Conservation (phyloP, 2,888 invertebrate genomes). For the Hirtodrosophila duncani region DNA sequence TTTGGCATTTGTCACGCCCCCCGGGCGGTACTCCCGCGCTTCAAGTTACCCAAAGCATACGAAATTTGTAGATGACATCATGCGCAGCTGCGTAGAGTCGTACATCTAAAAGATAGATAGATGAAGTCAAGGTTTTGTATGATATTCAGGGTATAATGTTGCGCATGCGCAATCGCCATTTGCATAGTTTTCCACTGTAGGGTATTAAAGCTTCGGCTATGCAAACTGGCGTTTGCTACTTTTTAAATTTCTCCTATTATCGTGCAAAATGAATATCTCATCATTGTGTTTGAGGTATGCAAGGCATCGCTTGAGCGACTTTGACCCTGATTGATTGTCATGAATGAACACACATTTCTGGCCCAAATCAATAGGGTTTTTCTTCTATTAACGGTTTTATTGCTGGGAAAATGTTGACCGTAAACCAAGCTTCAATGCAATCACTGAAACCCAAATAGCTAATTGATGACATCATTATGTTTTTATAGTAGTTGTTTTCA, state of each 20-base stretch:
- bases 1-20: constrained; percentile 66
- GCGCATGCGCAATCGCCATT: too few relatives aligned
- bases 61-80: constrained; percentile 50
- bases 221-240: too few relatives aligned
- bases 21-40: constrained; percentile 45
- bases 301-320: too few relatives aligned
- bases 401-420: constrained; percentile 20
- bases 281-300: too few relatives aligned
- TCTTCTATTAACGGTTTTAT: constrained; percentile 1
- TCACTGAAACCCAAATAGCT: constrained; percentile 7
- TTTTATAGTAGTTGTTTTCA: constrained; percentile 1
- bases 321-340: too few relatives aligned
- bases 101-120: too few relatives aligned
- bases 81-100: constrained; percentile 50
- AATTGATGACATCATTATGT: constrained; percentile 26
- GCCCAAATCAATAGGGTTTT: constrained; percentile 11
- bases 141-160: too few relatives aligned
- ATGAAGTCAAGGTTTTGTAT: too few relatives aligned
- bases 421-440: neutral
- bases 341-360: constrained; percentile 16
- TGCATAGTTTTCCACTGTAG: too few relatives aligned
- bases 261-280: too few relatives aligned
- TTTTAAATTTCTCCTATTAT: too few relatives aligned
- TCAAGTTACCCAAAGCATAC: neutral
- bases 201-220: too few relatives aligned